These are phyloP conservation scores for Eumacrocentrus americanus DNA, from an alignment of 2,888 invertebrate genomes.

Conservation along the genomic window DNA sequence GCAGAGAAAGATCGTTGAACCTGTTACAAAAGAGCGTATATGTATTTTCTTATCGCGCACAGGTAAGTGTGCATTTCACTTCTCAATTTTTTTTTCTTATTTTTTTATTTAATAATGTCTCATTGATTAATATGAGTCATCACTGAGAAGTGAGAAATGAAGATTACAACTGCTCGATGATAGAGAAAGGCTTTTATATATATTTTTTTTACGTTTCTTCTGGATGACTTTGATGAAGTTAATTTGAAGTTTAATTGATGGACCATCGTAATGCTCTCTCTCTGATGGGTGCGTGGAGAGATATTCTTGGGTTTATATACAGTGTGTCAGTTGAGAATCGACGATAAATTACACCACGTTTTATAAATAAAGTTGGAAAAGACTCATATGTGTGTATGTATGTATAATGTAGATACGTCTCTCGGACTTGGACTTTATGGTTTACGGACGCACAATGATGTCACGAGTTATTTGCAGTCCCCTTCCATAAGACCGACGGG, in stretches of 20 bases:
- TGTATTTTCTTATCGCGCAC: slow-evolving; percentile 6
- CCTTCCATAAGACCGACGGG: slow-evolving; percentile 8
- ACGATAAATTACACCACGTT: too few species aligned
- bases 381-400: slow-evolving; percentile 15
- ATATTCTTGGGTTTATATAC: too few species aligned
- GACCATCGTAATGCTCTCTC: too few species aligned
- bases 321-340: too few species aligned
- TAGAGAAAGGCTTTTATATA: slow-evolving; percentile 26
- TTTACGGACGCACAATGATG: slow-evolving; percentile 43
- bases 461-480: slow-evolving; percentile 44
- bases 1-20: slow-evolving; percentile 19
- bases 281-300: too few species aligned
- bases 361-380: slow-evolving; percentile 36
- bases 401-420: too few species aligned
- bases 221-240: too few species aligned
- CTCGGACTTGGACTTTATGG: slow-evolving; percentile 29
- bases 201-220: too few species aligned
- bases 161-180: background rate
- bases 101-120: background rate
- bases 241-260: too few species aligned
- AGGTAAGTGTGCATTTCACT: slow-evolving; percentile 10
- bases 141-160: background rate
- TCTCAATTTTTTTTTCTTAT: background rate
- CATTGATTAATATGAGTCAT: background rate
- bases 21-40: slow-evolving; percentile 2